Percentiles rank a stretch among this genome's conserved stretches.
Evolutionary conservation across 2,113 vertebrate genomes (phyloP).

Genomic region (Irena cyanogastra): DNA sequence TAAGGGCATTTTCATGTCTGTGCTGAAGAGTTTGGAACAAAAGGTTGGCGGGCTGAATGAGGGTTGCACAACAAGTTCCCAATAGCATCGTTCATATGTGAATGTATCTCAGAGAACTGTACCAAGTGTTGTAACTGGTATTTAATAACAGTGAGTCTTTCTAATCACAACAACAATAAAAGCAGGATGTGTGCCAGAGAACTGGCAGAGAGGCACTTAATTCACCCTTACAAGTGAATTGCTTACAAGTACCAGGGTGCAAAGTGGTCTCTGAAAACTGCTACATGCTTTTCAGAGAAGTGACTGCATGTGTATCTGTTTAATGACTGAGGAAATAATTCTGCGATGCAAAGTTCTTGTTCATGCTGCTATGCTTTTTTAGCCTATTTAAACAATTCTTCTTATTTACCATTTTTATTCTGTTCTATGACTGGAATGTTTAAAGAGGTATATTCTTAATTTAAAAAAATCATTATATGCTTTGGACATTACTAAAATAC

Average conservation of each 20-base stretch:
- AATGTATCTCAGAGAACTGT: neutral
- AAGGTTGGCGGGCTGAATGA: neutral
- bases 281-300: neutral
- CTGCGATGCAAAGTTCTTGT: neutral
- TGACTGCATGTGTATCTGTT: neutral
- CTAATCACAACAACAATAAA: conserved; percentile 45
- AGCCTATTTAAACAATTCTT: neutral
- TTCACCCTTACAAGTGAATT: conserved; percentile 13
- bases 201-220: neutral
- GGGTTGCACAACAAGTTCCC: neutral
- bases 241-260: neutral
- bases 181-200: conserved; percentile 15
- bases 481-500: neutral
- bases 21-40: neutral
- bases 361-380: neutral
- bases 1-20: neutral
- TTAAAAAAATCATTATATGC: neutral
- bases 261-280: neutral
- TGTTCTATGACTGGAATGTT: neutral
- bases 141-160: conserved; percentile 12
- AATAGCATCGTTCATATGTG: neutral
- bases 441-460: neutral
- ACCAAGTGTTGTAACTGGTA: conserved; percentile 7
- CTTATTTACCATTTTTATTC: neutral
- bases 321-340: neutral